A percentile compares a stretch with the other conserved stretches of the same genome.
Conservation (phyloP, 2,888 invertebrate species). For the Orchesellides sinensis region DNA sequence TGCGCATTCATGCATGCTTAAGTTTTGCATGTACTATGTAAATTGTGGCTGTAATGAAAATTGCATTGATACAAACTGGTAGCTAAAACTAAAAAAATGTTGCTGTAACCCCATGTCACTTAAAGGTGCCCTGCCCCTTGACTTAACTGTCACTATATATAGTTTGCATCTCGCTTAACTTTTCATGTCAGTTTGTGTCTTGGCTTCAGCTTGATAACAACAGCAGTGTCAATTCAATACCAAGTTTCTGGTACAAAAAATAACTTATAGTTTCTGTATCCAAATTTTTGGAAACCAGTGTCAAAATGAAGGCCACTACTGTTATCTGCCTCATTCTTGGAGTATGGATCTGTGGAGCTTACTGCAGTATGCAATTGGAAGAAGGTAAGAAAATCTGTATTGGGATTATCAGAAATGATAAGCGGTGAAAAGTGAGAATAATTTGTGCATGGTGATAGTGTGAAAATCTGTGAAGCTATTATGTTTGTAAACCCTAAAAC, state of each 20-base stretch:
- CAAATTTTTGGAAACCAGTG: constrained; percentile 30
- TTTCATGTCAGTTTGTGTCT: constrained; percentile 56
- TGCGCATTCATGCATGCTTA: constrained; percentile 53
- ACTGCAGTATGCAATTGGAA: constrained; percentile 40
- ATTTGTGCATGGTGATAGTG: neutral
- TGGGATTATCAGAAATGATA: neutral
- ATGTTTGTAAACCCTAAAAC: constrained; percentile 27
- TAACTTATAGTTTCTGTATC: too few relatives aligned
- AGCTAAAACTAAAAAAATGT: constrained; percentile 23
- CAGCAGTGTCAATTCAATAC: neutral
- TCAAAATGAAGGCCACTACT: constrained; percentile 61
- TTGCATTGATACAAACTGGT: constrained; percentile 7
- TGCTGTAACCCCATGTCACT: constrained; percentile 51
- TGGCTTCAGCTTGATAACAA: constrained; percentile 25
- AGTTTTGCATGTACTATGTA: constrained; percentile 17
- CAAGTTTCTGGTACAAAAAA: constrained; percentile 5
- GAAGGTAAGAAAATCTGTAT: constrained; percentile 55
- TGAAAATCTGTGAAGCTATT: neutral
- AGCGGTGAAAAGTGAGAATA: constrained; percentile 26
- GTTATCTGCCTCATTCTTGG: constrained; percentile 50
- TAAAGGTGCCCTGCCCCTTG: constrained; percentile 61
- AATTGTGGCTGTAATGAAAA: constrained; percentile 23
- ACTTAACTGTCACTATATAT: constrained; percentile 66
- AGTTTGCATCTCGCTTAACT: constrained; percentile 52
- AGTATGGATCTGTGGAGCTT: constrained; percentile 60